phyloP scores from a whole-genome alignment of 2,888 invertebrate species.

The Nomada flava region DNA sequence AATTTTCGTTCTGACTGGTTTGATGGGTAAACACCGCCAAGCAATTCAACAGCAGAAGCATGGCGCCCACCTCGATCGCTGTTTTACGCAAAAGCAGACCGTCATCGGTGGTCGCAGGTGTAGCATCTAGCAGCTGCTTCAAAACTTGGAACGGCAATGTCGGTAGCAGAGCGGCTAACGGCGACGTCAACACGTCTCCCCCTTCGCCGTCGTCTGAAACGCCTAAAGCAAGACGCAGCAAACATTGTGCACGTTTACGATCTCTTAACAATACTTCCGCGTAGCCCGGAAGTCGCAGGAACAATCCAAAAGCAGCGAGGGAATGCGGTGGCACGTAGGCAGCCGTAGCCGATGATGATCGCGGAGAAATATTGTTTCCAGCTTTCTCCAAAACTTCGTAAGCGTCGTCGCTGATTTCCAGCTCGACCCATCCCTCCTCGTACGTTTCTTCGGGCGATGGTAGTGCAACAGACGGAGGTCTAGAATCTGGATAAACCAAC shows the following conservation, averaged over 20 bases:
- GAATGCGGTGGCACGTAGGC: conserved; percentile 95
- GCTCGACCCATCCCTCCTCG: conserved; percentile 87
- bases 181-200: conserved; percentile 90
- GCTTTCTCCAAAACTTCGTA: conserved; percentile 86
- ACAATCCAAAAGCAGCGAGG: conserved; percentile 94
- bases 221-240: conserved; percentile 94
- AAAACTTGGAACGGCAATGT: conserved; percentile 93
- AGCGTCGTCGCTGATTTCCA: conserved; percentile 86
- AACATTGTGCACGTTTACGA: conserved; percentile 93
- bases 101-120: conserved; percentile 90
- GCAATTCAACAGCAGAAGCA: conserved; percentile 94
- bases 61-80: conserved; percentile 93
- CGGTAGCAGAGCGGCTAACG: conserved; percentile 88
- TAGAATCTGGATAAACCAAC: conserved; percentile 92
- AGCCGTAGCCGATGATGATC: conserved; percentile 84
- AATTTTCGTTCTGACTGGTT: conserved; percentile 85
- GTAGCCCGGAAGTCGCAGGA: conserved; percentile 95
- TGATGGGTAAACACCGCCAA: conserved; percentile 95
- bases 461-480: conserved; percentile 86
- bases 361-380: conserved; percentile 83
- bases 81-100: conserved; percentile 91
- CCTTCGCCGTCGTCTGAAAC: conserved; percentile 97
- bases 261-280: conserved; percentile 94
- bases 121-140: conserved; percentile 91
- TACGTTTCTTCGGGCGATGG: conserved; percentile 85